Evolutionary conservation across 2,113 vertebrate species (phyloP).

Genomic region (Garra rufa): DNA sequence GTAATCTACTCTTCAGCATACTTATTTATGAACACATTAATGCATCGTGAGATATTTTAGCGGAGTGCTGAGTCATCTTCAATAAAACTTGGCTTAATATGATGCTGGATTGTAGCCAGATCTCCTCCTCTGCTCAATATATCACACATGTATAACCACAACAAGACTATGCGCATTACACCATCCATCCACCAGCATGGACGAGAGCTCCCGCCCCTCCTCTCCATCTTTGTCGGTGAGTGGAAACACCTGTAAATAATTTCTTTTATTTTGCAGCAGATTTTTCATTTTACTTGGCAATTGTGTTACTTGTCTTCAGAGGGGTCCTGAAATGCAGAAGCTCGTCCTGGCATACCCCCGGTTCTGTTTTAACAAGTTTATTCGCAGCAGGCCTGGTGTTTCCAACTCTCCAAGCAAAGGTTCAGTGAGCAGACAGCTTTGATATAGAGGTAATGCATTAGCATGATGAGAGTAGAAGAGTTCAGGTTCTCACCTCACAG

Average conservation of each 20-base stretch:
- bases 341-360: background rate
- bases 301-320: slow-evolving; percentile 18
- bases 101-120: slow-evolving; percentile 12
- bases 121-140: slow-evolving; percentile 12
- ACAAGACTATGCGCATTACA: slow-evolving; percentile 17
- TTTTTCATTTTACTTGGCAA: background rate
- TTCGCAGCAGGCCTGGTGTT: background rate
- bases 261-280: slow-evolving; percentile 2
- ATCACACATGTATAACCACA: slow-evolving; percentile 33
- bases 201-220: background rate
- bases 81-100: slow-evolving; percentile 31
- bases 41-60: slow-evolving; percentile 18
- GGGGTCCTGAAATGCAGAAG: background rate
- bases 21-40: slow-evolving; percentile 17
- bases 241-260: slow-evolving; percentile 3
- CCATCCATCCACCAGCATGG: slow-evolving; percentile 14
- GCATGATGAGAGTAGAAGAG: slow-evolving; percentile 29
- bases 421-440: slow-evolving; percentile 6
- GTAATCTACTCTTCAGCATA: slow-evolving; percentile 13
- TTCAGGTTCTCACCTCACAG: slow-evolving; percentile 23
- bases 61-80: slow-evolving; percentile 18
- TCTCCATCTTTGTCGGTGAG: background rate
- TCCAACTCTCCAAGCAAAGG: background rate
- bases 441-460: slow-evolving; percentile 24
- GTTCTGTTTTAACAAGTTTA: slow-evolving; percentile 31